Conservation (phyloP, 2,888 invertebrate genomes). For the Amblyjoppa fuscipennis region DNA sequence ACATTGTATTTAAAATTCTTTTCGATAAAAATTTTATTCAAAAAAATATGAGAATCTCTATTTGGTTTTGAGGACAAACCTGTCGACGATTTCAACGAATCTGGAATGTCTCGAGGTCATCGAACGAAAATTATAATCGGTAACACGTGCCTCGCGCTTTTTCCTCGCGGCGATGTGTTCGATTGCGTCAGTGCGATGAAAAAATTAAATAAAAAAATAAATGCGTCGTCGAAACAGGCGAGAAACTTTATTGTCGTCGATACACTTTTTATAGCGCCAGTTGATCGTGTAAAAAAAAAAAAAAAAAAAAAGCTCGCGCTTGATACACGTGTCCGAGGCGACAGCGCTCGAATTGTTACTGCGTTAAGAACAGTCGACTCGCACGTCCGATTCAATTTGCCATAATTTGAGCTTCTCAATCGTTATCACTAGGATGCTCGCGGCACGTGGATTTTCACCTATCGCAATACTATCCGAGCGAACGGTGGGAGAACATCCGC, state of each 20-base stretch:
- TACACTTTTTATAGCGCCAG: not conserved
- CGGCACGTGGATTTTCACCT: not conserved
- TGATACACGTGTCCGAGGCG: not conserved
- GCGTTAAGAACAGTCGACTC: not conserved
- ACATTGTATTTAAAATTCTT: not conserved
- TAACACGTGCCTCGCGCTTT: not conserved
- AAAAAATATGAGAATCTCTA: not conserved
- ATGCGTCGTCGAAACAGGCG: not conserved
- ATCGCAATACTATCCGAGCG: not conserved
- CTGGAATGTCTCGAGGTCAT: not conserved
- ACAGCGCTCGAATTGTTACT: not conserved
- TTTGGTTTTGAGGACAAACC: conserved; percentile 18
- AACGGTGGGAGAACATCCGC: not conserved
- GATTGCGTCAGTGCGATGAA: conserved; percentile 9
- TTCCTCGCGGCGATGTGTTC: conserved; percentile 28
- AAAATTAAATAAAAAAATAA: not conserved
- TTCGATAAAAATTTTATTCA: not conserved
- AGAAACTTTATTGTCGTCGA: not conserved
- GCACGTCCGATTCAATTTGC: not conserved
- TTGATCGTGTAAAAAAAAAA: not conserved
- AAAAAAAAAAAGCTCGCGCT: not conserved
- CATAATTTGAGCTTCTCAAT: not conserved
- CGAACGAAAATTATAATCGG: conserved; percentile 25
- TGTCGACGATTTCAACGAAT: not conserved
- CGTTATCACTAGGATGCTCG: not conserved